A percentile compares a stretch with the other conserved stretches of the same genome.
phyloP scores from a whole-genome alignment of 64 coral and sea anemone species.

The Catalaphyllia jardinei region DNA sequence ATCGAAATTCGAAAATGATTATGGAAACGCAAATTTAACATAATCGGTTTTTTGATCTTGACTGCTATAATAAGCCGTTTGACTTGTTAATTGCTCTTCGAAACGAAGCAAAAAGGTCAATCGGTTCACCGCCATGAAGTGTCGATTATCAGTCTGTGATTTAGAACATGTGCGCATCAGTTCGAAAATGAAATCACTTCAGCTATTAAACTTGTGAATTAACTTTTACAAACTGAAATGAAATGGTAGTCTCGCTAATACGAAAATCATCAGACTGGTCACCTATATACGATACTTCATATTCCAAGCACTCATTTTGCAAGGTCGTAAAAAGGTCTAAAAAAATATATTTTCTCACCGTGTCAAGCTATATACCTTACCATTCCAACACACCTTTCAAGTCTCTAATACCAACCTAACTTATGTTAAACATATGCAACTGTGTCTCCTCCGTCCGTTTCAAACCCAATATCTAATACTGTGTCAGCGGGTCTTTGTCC shows the following conservation, averaged over 20 bases:
- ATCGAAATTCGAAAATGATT: not conserved
- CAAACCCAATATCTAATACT: not conserved
- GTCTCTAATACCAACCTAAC: not conserved
- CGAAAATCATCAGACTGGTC: no score
- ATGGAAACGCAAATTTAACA: not conserved
- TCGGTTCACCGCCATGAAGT: not conserved
- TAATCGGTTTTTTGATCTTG: not conserved
- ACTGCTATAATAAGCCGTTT: not conserved
- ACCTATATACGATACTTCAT: no score
- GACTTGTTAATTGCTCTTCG: not conserved
- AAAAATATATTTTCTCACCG: no score
- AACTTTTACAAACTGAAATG: no score
- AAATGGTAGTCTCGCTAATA: no score
- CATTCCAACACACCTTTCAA: no score
- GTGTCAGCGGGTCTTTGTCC: not conserved
- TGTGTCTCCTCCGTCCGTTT: not conserved
- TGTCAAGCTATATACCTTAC: no score
- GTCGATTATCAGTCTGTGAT: not conserved
- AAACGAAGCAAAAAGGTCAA: not conserved
- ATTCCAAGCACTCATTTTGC: no score
- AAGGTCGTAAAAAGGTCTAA: no score
- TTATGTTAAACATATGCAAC: not conserved
- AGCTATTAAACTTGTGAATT: no score
- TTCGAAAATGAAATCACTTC: not conserved
- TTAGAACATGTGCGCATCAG: not conserved